Evolutionary conservation across 2,113 vertebrate species (phyloP).

Genomic region (Holacanthus passer): DNA sequence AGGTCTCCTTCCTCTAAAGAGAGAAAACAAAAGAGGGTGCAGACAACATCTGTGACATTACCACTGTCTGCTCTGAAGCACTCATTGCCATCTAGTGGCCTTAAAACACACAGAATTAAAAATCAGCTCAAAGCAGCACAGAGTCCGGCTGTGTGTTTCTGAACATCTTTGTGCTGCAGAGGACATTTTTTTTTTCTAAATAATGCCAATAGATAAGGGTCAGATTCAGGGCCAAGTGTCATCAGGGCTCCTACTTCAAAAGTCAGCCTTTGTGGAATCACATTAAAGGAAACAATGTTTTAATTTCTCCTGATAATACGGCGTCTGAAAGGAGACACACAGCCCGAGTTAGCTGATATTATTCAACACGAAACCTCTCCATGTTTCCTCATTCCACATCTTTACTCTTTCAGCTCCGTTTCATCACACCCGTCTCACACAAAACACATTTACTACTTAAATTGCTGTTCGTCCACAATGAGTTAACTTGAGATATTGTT

Average conservation of each 20-base stretch:
- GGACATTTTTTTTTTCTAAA: conserved; percentile 23
- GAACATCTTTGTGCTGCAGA: conserved; percentile 23
- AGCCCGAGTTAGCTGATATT: neutral
- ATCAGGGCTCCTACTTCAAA: conserved; percentile 21
- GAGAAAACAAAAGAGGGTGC: conserved; percentile 83
- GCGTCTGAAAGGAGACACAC: neutral
- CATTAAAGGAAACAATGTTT: conserved; percentile 11
- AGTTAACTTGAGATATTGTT: conserved; percentile 58
- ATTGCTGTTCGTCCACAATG: conserved; percentile 20
- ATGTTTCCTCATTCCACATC: neutral
- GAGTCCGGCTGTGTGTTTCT: conserved; percentile 9
- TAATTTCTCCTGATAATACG: neutral
- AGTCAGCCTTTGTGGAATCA: conserved; percentile 9
- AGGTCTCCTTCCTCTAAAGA: conserved; percentile 85
- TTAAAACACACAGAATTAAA: conserved; percentile 33
- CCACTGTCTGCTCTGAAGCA: conserved; percentile 47
- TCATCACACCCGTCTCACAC: neutral
- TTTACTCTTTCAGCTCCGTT: conserved; percentile 5
- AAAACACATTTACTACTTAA: conserved; percentile 28
- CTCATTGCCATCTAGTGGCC: conserved; percentile 80
- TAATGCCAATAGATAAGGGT: conserved; percentile 5
- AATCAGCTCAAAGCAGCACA: conserved; percentile 11
- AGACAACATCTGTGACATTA: conserved; percentile 86
- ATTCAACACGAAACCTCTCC: neutral
- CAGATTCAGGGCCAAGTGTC: conserved; percentile 54